Evolutionary conservation across 2,113 vertebrate genomes (phyloP).

Genomic region (Glaucomys volans): DNA sequence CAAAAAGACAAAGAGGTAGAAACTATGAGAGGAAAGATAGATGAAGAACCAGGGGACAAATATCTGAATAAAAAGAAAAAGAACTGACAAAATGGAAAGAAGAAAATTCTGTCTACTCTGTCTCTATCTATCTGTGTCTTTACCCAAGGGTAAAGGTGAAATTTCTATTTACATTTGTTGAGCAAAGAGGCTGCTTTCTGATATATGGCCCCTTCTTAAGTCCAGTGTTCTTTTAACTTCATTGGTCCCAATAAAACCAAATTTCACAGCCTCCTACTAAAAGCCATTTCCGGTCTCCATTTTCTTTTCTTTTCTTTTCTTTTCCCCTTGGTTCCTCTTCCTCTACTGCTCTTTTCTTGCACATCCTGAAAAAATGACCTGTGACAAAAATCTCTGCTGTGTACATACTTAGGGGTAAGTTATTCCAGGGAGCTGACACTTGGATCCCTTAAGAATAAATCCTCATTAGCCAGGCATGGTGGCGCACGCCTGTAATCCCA

Average conservation of each 20-base stretch:
- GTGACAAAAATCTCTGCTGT: not conserved
- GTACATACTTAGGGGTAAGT: not conserved
- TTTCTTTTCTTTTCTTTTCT: not conserved
- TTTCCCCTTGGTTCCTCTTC: not conserved
- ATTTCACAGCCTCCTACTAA: not conserved
- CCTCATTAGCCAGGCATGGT: too few species aligned
- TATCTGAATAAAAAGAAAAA: not conserved
- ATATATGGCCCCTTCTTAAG: not conserved
- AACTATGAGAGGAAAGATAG: not conserved
- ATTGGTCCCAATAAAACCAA: not conserved
- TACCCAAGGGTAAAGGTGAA: not conserved
- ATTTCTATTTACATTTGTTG: not conserved
- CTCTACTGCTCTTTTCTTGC: not conserved
- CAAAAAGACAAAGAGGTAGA: not conserved
- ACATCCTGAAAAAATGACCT: not conserved
- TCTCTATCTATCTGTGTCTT: not conserved
- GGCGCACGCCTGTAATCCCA: too few species aligned
- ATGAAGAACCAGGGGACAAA: not conserved
- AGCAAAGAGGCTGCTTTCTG: not conserved
- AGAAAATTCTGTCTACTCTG: not conserved
- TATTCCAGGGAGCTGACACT: not conserved
- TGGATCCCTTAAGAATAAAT: not conserved
- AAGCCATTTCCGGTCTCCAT: not conserved
- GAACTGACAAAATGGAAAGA: not conserved
- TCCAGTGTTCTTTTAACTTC: not conserved